Percentiles rank a stretch among this genome's conserved stretches.
Conservation (phyloP, 2,888 invertebrate species). For the Palloptera scutellata region DNA sequence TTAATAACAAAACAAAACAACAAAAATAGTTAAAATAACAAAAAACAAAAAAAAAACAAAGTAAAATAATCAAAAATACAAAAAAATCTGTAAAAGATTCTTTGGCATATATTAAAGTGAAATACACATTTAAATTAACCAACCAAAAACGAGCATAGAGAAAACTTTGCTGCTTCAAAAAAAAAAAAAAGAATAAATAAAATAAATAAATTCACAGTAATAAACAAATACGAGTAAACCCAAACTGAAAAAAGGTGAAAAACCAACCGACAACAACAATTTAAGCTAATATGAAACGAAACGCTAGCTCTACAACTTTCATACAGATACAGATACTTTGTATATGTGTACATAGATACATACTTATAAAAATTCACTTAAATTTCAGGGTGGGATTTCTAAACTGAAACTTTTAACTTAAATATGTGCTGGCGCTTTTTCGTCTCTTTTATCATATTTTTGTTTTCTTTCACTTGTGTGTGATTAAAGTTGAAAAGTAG, state of each 20-base stretch:
- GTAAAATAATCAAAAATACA: no score
- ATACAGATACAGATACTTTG: no score
- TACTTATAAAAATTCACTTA: conserved; percentile 22
- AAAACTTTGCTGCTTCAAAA: conserved; percentile 25
- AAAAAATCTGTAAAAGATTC: conserved; percentile 2
- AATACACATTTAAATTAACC: conserved; percentile 50
- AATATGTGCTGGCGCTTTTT: conserved; percentile 36
- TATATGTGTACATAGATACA: no score
- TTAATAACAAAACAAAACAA: no score
- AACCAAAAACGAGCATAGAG: conserved; percentile 47
- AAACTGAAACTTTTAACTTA: conserved; percentile 22
- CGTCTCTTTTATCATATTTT: conserved; percentile 34
- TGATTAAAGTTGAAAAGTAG: conserved; percentile 15
- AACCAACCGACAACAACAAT: conserved; percentile 20
- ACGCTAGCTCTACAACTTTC: neutral
- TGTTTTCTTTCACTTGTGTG: conserved; percentile 23
- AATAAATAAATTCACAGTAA: conserved; percentile 15
- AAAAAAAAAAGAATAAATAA: conserved; percentile 31
- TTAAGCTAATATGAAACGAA: neutral
- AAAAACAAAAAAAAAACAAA: neutral
- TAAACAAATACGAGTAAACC: conserved; percentile 9
- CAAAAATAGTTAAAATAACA: neutral
- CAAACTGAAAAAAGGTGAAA: conserved; percentile 3
- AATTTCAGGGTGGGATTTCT: conserved; percentile 33
- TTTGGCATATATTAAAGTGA: conserved; percentile 20